Conservation (phyloP, 2,113 vertebrate species). For the Choloepus hoffmanni region DNA sequence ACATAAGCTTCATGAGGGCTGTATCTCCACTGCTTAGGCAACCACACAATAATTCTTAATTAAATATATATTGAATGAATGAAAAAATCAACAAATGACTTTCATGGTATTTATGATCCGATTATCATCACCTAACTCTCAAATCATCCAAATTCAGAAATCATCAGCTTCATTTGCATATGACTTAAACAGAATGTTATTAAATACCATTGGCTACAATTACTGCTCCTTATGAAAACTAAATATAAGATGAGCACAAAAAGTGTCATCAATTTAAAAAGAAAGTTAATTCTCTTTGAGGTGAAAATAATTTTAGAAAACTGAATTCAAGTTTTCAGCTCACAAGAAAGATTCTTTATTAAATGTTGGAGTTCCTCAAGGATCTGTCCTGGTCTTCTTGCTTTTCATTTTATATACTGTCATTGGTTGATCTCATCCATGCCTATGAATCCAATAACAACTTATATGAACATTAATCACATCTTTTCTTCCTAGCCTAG, state of each 20-base stretch:
- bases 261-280: background rate
- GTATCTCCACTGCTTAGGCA: background rate
- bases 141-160: background rate
- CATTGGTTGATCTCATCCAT: background rate
- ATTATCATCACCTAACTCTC: background rate
- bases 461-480: background rate
- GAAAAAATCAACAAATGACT: background rate
- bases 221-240: background rate
- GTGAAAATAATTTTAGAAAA: constrained; percentile 29
- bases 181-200: background rate
- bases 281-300: background rate
- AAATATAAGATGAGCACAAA: background rate
- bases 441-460: background rate
- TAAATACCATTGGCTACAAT: background rate
- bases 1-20: background rate
- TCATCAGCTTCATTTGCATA: background rate
- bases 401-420: background rate
- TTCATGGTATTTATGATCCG: background rate
- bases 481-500: background rate
- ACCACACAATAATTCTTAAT: background rate
- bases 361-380: background rate
- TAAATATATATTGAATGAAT: background rate
- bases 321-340: background rate
- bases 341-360: background rate
- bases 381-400: background rate